Conservation (phyloP, 2,113 vertebrate genomes). For the Zapornia atra region DNA sequence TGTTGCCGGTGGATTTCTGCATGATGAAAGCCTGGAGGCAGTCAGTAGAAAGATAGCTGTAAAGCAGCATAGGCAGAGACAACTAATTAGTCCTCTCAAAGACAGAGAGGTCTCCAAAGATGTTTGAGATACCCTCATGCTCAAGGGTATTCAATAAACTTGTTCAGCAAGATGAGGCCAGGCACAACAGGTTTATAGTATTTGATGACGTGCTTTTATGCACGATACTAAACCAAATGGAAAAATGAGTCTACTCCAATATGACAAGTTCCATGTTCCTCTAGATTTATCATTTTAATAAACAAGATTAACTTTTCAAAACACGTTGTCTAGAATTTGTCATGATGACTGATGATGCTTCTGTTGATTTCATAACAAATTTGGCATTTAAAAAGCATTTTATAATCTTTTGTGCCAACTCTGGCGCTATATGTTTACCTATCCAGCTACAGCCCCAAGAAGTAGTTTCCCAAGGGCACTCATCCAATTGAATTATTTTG, state of each 20-base stretch:
- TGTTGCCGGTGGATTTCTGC: rapidly evolving
- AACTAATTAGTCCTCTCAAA: neutral
- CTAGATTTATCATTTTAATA: conserved; percentile 16
- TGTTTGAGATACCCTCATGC: neutral
- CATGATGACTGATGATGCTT: neutral
- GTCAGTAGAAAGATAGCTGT: neutral
- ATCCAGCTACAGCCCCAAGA: neutral
- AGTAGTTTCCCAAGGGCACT: neutral
- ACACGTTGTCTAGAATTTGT: neutral
- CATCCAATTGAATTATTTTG: neutral
- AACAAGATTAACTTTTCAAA: conserved; percentile 20
- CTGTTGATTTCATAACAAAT: neutral
- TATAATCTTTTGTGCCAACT: neutral
- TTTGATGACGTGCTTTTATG: neutral
- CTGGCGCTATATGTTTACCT: neutral
- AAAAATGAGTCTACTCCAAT: neutral
- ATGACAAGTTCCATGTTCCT: neutral
- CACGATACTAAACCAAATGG: neutral
- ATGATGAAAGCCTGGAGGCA: neutral
- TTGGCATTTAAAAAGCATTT: conserved; percentile 3
- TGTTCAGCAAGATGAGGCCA: neutral
- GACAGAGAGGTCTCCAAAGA: neutral
- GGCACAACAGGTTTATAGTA: neutral
- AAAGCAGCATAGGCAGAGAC: neutral
- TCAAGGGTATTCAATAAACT: neutral